Evolutionary conservation across 2,113 vertebrate species (phyloP).

Genomic region (Dromiciops gliroides): DNA sequence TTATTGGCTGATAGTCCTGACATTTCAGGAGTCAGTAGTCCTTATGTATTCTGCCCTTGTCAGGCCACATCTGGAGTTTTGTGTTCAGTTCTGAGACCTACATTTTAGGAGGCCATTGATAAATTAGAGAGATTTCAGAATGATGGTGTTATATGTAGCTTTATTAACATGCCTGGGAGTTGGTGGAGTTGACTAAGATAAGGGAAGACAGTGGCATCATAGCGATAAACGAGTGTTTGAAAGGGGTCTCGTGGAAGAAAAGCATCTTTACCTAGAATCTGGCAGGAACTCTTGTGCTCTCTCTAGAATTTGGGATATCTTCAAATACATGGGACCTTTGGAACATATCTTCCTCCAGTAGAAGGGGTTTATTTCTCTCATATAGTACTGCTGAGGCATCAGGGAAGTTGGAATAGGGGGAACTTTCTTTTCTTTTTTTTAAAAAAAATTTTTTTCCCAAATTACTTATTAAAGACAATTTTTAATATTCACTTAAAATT

Average conservation of each 20-base stretch:
- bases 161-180: not conserved
- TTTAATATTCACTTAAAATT: too few species aligned
- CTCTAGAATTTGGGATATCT: not conserved
- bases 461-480: too few species aligned
- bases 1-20: not conserved
- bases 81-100: not conserved
- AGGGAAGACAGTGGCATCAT: not conserved
- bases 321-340: not conserved
- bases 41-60: not conserved
- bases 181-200: not conserved
- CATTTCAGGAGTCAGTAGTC: not conserved
- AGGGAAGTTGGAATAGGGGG: not conserved
- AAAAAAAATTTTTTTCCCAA: too few species aligned
- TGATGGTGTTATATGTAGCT: not conserved
- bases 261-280: not conserved
- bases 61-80: not conserved
- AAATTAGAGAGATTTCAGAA: not conserved
- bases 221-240: not conserved
- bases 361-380: not conserved
- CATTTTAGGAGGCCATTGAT: not conserved
- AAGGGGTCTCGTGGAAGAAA: not conserved
- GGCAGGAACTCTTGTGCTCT: not conserved
- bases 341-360: not conserved
- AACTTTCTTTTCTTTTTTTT: not conserved
- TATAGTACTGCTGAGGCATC: not conserved